Evolutionary conservation across 2,888 invertebrate species (phyloP).

Genomic region (Charanyca ferruginea): DNA sequence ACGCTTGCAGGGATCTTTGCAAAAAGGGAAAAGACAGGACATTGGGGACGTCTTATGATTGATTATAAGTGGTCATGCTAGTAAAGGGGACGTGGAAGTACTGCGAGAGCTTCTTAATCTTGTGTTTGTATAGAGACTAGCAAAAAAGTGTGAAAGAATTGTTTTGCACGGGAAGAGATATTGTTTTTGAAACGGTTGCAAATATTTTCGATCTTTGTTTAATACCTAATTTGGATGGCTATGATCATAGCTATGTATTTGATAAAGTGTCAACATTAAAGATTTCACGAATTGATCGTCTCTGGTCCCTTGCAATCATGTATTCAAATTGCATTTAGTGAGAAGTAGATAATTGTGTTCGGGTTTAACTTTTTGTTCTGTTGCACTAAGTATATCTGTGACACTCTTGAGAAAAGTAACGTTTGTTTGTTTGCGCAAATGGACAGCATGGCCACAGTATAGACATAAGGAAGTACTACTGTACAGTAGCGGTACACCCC

Average conservation of each 20-base stretch:
- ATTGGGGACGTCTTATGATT: conserved; percentile 72
- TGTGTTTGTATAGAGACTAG: conserved; percentile 45
- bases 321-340: too few species aligned
- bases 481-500: too few species aligned
- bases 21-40: conserved; percentile 67
- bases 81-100: conserved; percentile 44
- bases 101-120: conserved; percentile 47
- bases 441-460: too few species aligned
- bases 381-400: neutral
- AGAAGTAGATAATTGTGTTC: too few species aligned
- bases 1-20: conserved; percentile 71
- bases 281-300: too few species aligned
- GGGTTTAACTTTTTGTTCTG: neutral
- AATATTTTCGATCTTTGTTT: too few species aligned
- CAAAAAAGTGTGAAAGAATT: conserved; percentile 52
- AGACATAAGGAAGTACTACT: too few species aligned
- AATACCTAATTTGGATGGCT: neutral
- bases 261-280: too few species aligned
- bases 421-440: neutral
- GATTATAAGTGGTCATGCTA: conserved; percentile 76
- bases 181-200: conserved; percentile 1
- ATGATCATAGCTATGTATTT: too few species aligned
- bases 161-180: conserved; percentile 17
- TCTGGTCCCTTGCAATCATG: too few species aligned
- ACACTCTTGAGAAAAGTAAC: neutral